Conservation (phyloP, 2,797 vertebrate genomes). For the Australoheros facetus region DNA sequence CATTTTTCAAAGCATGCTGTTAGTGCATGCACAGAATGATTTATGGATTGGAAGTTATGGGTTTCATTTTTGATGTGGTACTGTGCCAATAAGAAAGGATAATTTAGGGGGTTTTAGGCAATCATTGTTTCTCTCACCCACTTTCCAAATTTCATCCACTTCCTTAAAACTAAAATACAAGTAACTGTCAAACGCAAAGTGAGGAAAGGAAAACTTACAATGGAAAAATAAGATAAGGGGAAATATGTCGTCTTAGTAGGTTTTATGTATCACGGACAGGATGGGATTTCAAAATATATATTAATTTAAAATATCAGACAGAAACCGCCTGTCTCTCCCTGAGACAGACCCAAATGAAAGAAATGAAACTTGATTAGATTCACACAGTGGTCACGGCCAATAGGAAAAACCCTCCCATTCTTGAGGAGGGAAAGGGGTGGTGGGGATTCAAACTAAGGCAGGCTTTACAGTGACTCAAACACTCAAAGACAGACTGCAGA, state of each 20-base stretch:
- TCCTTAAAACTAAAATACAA: slow-evolving; percentile 20
- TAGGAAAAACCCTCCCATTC: slow-evolving; percentile 78
- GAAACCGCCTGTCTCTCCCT: slow-evolving; percentile 4
- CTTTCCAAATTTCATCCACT: not conserved
- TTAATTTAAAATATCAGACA: slow-evolving; percentile 32
- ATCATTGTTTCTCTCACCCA: slow-evolving; percentile 23
- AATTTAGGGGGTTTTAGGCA: slow-evolving; percentile 28
- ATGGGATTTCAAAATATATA: slow-evolving; percentile 25
- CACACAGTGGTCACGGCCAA: slow-evolving; percentile 71
- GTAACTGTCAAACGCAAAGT: slow-evolving; percentile 27
- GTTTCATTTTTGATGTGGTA: slow-evolving; percentile 53
- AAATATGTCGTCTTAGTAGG: slow-evolving; percentile 31
- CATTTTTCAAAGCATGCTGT: slow-evolving; percentile 56
- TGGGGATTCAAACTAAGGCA: slow-evolving; percentile 73
- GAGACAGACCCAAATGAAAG: slow-evolving; percentile 47
- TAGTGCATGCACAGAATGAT: slow-evolving; percentile 47
- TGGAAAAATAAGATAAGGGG: slow-evolving; percentile 16
- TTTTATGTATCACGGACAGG: slow-evolving; percentile 27
- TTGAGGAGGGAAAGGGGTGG: slow-evolving; percentile 75
- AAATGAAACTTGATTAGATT: slow-evolving; percentile 68
- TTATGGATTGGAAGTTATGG: slow-evolving; percentile 51
- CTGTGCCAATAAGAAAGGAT: slow-evolving; percentile 37
- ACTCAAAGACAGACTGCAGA: slow-evolving; percentile 66
- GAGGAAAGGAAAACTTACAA: not conserved
- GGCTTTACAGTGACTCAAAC: slow-evolving; percentile 70